phyloP scores from a whole-genome alignment of 2,888 invertebrate species.

The Dryocosmus kuriphilus region DNA sequence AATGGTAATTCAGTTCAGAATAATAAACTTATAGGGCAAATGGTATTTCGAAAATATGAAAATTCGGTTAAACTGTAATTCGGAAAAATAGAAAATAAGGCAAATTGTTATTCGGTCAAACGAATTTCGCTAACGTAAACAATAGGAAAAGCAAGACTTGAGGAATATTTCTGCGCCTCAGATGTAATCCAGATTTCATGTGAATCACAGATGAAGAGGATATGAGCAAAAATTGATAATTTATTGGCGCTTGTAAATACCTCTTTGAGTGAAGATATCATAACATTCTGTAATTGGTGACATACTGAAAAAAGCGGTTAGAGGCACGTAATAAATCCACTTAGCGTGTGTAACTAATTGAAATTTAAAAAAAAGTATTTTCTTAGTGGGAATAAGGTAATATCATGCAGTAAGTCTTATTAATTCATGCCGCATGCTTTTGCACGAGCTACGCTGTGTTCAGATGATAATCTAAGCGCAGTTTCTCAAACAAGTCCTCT shows the following conservation, averaged over 20 bases:
- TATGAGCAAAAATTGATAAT: constrained; percentile 20
- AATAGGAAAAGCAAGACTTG: no score
- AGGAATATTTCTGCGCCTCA: no score
- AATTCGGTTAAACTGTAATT: no score
- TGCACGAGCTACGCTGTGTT: background rate
- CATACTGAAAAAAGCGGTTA: constrained; percentile 36
- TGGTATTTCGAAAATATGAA: no score
- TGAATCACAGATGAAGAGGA: background rate
- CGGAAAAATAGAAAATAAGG: no score
- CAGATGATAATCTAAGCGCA: background rate
- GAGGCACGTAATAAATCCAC: constrained; percentile 58
- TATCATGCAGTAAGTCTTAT: constrained; percentile 46
- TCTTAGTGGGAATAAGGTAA: constrained; percentile 31
- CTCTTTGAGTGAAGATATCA: background rate
- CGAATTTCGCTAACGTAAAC: no score
- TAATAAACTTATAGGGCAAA: no score
- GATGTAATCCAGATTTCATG: background rate
- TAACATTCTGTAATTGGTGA: background rate
- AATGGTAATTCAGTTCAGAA: no score
- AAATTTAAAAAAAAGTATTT: constrained; percentile 17
- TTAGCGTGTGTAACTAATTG: constrained; percentile 58
- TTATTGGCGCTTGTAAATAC: constrained; percentile 23
- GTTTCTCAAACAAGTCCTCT: background rate
- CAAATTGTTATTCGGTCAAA: no score
- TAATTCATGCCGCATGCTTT: constrained; percentile 13